Base-by-base conservation (phyloP, 2,113 vertebrate genomes). In the Phyllopteryx taeniolatus region DNA sequence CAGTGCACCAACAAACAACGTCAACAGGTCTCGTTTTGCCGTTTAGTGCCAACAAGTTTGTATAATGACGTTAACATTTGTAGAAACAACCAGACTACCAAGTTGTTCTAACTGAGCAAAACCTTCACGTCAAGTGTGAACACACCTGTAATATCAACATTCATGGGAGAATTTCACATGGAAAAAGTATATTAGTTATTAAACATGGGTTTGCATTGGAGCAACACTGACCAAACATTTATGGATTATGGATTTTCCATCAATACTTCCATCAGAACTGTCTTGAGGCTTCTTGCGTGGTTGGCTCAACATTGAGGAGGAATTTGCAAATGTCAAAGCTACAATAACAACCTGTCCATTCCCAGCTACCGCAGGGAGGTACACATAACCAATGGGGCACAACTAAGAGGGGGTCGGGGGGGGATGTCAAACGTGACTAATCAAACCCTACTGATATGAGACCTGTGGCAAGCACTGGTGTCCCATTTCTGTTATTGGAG, bases 401-500 rank as follows among this genome's bases (percentile, higher is more conserved):
- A 46, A 47, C 9, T 51, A 27, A 22, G 2, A 8, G 8, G 19
- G 43, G 42, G 19, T 44, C 10, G 63, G 15, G 20, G 65, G 22
- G 4, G 60, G 67, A 49, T 84, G 88, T 90, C 85, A 89, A 77
- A 87, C 42, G 66, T 78, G 51, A 60, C 81, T 80, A 87, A 80
- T 61, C 70, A 66, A 85, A 85, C 73, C 53, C 43, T n/a, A 53
- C 65, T 70, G 81, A 86, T 87, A 78, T 11, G 63, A 85, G 81
- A 85, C 77, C 76, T 83, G 87, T 86, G 79, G 71, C 74, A 56
- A 68, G 47, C 61, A 57, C 77, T 0, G 79, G 88, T 83, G 79
- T 91, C 79, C 69, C 72, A 68, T 91, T 91, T 90, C 91, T 82
- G 71, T 72, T 83, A 74, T 79, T 87, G 73, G 79, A 73, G 74